Conservation (phyloP, 2,797 vertebrate species). For the Picus viridis region DNA sequence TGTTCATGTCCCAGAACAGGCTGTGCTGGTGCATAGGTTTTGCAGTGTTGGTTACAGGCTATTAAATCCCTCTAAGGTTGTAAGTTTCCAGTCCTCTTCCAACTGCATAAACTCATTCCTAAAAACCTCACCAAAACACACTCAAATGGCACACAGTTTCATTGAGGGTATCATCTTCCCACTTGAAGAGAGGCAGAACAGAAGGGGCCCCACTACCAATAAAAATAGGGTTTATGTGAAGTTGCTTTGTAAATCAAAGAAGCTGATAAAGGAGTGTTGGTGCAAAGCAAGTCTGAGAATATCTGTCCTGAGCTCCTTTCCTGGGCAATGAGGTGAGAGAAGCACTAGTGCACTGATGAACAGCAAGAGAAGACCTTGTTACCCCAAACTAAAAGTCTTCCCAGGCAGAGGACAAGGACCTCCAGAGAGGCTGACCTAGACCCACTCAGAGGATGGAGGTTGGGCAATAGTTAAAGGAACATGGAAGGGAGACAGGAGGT, state of each 20-base stretch:
- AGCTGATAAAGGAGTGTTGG: not conserved
- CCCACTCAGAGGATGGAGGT: not conserved
- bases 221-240: not conserved
- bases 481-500: not conserved
- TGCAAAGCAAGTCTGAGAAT: not conserved
- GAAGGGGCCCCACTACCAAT: not conserved
- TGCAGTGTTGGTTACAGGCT: constrained; percentile 32
- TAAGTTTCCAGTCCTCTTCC: not conserved
- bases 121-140: not conserved
- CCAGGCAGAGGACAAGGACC: fast-evolving
- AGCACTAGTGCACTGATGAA: not conserved
- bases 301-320: not conserved
- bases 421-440: not conserved
- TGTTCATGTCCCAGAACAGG: not conserved
- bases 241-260: not conserved
- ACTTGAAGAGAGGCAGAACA: not conserved
- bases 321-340: not conserved
- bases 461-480: not conserved
- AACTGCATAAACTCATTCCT: not conserved
- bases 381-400: not conserved
- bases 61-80: not conserved
- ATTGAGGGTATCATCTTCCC: not conserved
- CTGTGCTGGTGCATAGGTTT: constrained; percentile 42
- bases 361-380: not conserved
- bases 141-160: not conserved